Evolutionary conservation across 1,140 invertebrate genomes (phyloP).

Genomic region (Psix sp.): DNA sequence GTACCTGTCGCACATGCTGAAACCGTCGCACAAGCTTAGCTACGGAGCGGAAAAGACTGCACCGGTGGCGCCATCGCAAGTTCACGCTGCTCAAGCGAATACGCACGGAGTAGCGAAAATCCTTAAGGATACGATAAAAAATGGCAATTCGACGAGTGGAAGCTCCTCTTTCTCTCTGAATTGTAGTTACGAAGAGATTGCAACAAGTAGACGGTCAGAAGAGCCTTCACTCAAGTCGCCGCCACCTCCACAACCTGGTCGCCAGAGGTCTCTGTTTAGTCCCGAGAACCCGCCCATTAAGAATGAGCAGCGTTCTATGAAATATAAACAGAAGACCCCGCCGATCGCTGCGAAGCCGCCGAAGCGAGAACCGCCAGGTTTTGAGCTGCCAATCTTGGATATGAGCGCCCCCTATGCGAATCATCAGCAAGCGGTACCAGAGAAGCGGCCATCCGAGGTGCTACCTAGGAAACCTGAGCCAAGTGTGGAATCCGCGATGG

Average conservation of each 20-base stretch:
- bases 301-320: constrained; percentile 60
- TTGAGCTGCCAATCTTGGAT: constrained; percentile 13
- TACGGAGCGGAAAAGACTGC: constrained; percentile 60
- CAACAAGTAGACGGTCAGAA: constrained; percentile 56
- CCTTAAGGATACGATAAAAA: constrained; percentile 67
- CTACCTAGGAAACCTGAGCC: neutral
- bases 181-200: constrained; percentile 56
- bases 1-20: constrained; percentile 65
- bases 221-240: constrained; percentile 34
- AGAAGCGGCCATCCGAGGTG: neutral
- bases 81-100: constrained; percentile 53
- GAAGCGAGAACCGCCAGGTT: constrained; percentile 58
- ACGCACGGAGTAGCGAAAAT: constrained; percentile 61
- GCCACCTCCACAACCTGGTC: constrained; percentile 54
- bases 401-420: neutral
- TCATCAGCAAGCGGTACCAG: neutral
- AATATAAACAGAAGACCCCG: constrained; percentile 68
- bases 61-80: constrained; percentile 16
- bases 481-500: neutral
- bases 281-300: constrained; percentile 72
- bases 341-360: constrained; percentile 52
- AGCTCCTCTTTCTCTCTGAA: constrained; percentile 41
- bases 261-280: constrained; percentile 76
- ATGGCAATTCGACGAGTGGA: constrained; percentile 60
- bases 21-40: constrained; percentile 67